Conservation (phyloP, 1,140 invertebrate genomes). For the Drosophila mojavensis region DNA sequence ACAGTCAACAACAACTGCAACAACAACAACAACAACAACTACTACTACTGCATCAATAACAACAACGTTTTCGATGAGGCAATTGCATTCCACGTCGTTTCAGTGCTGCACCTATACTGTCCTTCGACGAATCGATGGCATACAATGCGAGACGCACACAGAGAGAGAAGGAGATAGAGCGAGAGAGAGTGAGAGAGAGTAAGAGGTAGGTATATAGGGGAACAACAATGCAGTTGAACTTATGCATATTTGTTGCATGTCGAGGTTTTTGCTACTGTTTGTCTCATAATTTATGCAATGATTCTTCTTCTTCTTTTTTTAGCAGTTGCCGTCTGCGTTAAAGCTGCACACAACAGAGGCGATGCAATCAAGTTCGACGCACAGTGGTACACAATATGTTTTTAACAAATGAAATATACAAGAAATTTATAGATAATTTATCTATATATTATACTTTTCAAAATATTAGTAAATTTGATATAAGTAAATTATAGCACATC, state of each 20-base stretch:
- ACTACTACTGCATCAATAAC: conserved; percentile 3
- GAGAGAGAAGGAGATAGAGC: not conserved
- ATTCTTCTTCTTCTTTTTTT: conserved; percentile 47
- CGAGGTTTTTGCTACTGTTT: conserved; percentile 39
- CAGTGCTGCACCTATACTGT: conserved; percentile 6
- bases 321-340: conserved; percentile 36
- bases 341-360: conserved; percentile 61
- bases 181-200: not conserved
- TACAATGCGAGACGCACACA: not conserved
- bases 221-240: conserved; percentile 38
- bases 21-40: not conserved
- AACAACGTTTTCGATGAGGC: conserved; percentile 17
- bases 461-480: too few relatives aligned
- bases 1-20: not conserved
- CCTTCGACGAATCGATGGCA: not conserved
- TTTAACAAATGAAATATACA: too few relatives aligned
- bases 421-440: too few relatives aligned
- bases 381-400: conserved; percentile 15
- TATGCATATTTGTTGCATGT: conserved; percentile 75
- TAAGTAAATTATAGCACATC: too few relatives aligned
- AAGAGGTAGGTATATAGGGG: not conserved
- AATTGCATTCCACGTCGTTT: conserved; percentile 31
- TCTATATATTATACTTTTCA: too few relatives aligned
- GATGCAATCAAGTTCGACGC: conserved; percentile 34
- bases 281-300: conserved; percentile 72